Evolutionary conservation across 1,140 invertebrate species (phyloP).

Genomic region (Phymorhynchus buccinoides): DNA sequence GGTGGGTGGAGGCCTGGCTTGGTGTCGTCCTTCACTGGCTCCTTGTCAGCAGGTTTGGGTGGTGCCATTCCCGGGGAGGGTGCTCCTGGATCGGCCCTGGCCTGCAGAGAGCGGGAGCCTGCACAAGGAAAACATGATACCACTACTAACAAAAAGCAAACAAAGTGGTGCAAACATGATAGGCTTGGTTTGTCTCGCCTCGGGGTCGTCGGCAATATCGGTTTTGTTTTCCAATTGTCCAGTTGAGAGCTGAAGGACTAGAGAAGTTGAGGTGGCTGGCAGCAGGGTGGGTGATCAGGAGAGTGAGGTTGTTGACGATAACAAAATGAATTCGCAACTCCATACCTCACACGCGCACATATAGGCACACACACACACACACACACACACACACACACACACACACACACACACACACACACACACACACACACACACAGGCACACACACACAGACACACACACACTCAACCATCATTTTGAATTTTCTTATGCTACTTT

Average conservation of each 20-base stretch:
- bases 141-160: background rate
- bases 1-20: background rate
- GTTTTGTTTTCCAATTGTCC: background rate
- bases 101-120: background rate
- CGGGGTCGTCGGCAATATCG: too few species aligned
- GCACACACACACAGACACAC: background rate
- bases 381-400: slow-evolving; percentile 30
- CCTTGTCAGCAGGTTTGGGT: background rate
- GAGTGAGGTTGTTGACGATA: too few species aligned
- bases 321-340: too few species aligned
- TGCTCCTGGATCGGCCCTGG: too few species aligned
- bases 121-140: background rate
- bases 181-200: too few species aligned
- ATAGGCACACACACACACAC: background rate
- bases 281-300: too few species aligned
- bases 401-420: slow-evolving; percentile 18
- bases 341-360: too few species aligned
- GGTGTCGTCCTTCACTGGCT: background rate
- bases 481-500: too few species aligned
- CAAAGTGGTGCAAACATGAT: too few species aligned
- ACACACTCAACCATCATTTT: too few species aligned
- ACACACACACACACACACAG: background rate
- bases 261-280: too few species aligned
- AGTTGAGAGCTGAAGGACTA: background rate
- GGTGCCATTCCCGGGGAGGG: background rate